phyloP scores from a whole-genome alignment of 2,113 vertebrate genomes.

The Sceloporus undulatus region DNA sequence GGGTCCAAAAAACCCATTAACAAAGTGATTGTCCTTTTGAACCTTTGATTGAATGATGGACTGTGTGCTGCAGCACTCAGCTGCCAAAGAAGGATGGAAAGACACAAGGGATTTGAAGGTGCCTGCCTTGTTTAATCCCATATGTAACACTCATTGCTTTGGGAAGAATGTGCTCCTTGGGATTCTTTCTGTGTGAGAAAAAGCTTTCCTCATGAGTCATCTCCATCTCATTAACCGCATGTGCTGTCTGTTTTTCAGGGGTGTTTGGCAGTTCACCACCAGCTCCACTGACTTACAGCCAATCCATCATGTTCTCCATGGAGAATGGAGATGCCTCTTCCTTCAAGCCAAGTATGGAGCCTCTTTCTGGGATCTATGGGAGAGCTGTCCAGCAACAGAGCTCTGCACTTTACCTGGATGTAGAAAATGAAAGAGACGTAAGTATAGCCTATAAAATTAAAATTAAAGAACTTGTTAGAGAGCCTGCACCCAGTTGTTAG shows the following conservation, averaged over 20 bases:
- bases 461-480: too few species aligned
- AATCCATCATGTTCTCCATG: conserved; percentile 60
- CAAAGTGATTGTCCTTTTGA: neutral
- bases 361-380: conserved; percentile 72
- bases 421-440: conserved; percentile 74
- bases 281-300: conserved; percentile 55
- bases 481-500: too few species aligned
- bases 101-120: too few species aligned
- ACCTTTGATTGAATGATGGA: neutral
- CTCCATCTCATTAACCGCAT: neutral
- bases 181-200: neutral
- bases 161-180: neutral
- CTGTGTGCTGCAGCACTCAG: neutral
- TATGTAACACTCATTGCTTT: neutral
- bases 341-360: conserved; percentile 62
- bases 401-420: conserved; percentile 45
- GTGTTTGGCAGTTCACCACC: conserved; percentile 81
- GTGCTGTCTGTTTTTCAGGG: conserved; percentile 72
- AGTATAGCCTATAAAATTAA: conserved; percentile 4
- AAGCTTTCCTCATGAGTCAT: neutral
- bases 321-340: conserved; percentile 71
- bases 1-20: neutral
- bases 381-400: conserved; percentile 69
- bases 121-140: neutral
- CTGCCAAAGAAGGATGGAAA: neutral